Base-by-base conservation (phyloP, 2,113 vertebrate species). In the Bucco capensis region DNA sequence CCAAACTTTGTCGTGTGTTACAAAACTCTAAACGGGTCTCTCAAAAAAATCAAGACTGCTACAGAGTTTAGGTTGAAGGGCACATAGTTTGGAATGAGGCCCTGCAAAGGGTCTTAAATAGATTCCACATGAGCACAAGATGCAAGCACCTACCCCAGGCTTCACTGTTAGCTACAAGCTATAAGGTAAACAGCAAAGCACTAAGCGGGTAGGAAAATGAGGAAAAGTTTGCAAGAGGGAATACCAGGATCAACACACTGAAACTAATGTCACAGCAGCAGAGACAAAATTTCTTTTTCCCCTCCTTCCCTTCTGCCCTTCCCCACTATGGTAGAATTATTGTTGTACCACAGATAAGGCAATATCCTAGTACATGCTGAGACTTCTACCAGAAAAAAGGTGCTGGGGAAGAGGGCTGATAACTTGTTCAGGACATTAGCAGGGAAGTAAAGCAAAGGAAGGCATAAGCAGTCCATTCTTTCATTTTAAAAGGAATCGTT, bases 41-140 rank as follows among this genome's bases (percentile, higher is more conserved):
- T 88, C 30, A 58, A 82, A 83, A 81, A 86, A 88, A 44, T 54
- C 88, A 46, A n/a, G 62, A 28, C 83, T 75, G 92, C 83, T 84
- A 49, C 74, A 17, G 80, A 65, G 92, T 54, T 92, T 88, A 94
- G 92, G 90, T 90, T 95, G 92, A 93, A 96, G 92, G 93, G 90
- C 92, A 88, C 80, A 86, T 88, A 90, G 90, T 53, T 95, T 90
- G 92, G 94, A 95, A 94, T 83, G 94, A 93, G 93, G 96, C 93
- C 93, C 93, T 9, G n/a, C 73, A 51, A 91, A 84, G 93, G 93
- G 93, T 92, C 65, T 88, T 60, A 91, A 95, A 94, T 92, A 81
- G 95, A 92, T 94, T 95, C 92, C 93, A 93, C 90, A 94, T 91
- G 92, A 95, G 88, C 57, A 15, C 61, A 30, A 69, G 64, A 88